Conservation (phyloP, 2,888 invertebrate genomes). For the Noctuana brunneofusca region DNA sequence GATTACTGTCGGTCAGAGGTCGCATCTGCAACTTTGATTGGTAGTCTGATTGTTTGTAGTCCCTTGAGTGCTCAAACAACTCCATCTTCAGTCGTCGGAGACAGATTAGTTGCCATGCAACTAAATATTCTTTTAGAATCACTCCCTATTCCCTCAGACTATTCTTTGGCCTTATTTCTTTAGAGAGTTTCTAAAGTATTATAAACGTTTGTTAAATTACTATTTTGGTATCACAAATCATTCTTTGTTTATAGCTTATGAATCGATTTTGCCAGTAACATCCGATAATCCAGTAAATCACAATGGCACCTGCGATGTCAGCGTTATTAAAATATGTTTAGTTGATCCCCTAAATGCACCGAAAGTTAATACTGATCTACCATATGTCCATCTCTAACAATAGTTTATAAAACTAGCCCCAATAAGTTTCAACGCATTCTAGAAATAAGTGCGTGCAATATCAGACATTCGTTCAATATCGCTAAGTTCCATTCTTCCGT, state of each 20-base stretch:
- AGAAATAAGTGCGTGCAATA: slow-evolving; percentile 21
- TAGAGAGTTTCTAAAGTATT: no score
- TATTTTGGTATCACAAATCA: background rate
- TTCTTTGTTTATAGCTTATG: slow-evolving; percentile 1
- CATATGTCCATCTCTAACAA: slow-evolving; percentile 70
- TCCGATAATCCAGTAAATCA: slow-evolving; percentile 46
- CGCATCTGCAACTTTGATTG: slow-evolving; percentile 80
- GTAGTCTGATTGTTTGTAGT: slow-evolving; percentile 38
- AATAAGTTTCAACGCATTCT: slow-evolving; percentile 6
- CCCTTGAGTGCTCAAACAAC: slow-evolving; percentile 29
- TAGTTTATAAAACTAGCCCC: slow-evolving; percentile 35
- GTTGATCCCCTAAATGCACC: slow-evolving; percentile 49
- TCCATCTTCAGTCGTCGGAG: slow-evolving; percentile 47
- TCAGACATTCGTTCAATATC: background rate
- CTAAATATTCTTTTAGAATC: slow-evolving; percentile 14
- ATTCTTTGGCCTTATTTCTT: background rate
- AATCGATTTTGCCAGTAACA: slow-evolving; percentile 34
- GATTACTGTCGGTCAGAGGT: slow-evolving; percentile 57
- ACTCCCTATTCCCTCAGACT: background rate
- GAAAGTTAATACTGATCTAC: slow-evolving; percentile 63
- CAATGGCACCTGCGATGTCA: slow-evolving; percentile 57
- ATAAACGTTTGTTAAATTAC: background rate
- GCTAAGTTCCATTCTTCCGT: slow-evolving; percentile 30
- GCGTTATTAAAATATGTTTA: slow-evolving; percentile 72
- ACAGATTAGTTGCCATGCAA: slow-evolving; percentile 60